A percentile compares a stretch with the other conserved stretches of the same genome.
These are phyloP conservation scores for Scalopus aquaticus DNA, from an alignment of 2,113 vertebrate species.

Conservation along the genomic window DNA sequence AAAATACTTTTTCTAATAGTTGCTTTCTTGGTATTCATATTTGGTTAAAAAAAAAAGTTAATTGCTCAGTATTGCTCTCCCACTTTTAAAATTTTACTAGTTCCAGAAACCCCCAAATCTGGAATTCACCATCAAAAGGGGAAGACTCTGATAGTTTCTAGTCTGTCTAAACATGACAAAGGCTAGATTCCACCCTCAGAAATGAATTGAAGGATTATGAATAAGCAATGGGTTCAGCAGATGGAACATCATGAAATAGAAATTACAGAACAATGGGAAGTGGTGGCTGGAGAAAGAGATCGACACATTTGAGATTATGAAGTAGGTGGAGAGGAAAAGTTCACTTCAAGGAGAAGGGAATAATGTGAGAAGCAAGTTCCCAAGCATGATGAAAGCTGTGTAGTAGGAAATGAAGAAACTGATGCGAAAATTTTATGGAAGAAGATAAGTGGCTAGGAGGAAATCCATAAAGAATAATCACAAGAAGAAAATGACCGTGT, in stretches of 20 bases:
- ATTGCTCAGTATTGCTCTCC: too few species aligned
- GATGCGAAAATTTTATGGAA: neutral
- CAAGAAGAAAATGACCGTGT: neutral
- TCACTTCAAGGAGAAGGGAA: neutral
- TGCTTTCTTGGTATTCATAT: neutral
- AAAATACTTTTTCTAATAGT: neutral
- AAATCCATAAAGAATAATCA: neutral
- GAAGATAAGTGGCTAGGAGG: neutral
- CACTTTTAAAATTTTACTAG: neutral
- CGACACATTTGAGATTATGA: neutral
- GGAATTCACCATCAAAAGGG: neutral
- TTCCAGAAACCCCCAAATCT: neutral
- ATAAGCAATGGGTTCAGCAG: neutral
- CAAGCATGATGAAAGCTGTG: neutral
- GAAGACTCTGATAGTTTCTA: neutral
- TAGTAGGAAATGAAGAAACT: neutral
- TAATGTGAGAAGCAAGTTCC: neutral
- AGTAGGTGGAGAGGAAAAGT: neutral
- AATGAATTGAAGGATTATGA: neutral
- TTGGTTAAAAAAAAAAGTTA: slow-evolving; percentile 28
- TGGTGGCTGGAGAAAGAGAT: neutral
- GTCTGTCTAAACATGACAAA: neutral
- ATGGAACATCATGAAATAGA: neutral
- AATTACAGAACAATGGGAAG: neutral
- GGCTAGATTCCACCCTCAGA: neutral